Conservation (phyloP, 2,797 vertebrate species). For the Scolopax bukidnonensis region DNA sequence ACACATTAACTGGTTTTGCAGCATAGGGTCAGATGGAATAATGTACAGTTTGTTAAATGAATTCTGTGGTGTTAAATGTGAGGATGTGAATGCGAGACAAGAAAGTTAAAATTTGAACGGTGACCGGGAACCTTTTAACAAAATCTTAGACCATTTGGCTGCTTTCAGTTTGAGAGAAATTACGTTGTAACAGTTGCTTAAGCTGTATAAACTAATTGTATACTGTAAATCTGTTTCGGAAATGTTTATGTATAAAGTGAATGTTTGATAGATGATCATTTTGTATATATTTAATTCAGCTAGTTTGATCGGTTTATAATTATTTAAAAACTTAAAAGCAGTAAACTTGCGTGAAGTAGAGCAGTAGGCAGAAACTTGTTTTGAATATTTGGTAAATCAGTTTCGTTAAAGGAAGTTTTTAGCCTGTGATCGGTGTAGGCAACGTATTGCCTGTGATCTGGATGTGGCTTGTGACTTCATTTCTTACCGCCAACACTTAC, state of each 20-base stretch:
- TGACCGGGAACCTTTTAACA: constrained; percentile 33
- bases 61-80: background rate
- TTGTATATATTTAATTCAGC: constrained; percentile 68
- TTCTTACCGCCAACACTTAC: background rate
- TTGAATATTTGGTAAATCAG: constrained; percentile 30
- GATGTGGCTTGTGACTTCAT: constrained; percentile 10
- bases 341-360: constrained; percentile 32
- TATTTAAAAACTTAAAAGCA: constrained; percentile 35
- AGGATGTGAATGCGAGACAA: background rate
- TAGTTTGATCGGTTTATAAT: constrained; percentile 49
- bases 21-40: background rate
- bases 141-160: constrained; percentile 13
- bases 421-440: background rate
- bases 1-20: constrained; percentile 31
- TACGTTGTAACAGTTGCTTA: constrained; percentile 42
- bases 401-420: constrained; percentile 41
- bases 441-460: background rate
- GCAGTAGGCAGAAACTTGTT: constrained; percentile 39
- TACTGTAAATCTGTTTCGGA: constrained; percentile 64
- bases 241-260: constrained; percentile 66
- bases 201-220: constrained; percentile 55
- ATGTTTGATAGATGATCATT: constrained; percentile 69
- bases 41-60: background rate
- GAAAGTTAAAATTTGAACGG: background rate
- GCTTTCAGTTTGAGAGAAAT: constrained; percentile 48